Conservation (phyloP, 2,888 invertebrate genomes). For the Troglohyphantes excavatus region DNA sequence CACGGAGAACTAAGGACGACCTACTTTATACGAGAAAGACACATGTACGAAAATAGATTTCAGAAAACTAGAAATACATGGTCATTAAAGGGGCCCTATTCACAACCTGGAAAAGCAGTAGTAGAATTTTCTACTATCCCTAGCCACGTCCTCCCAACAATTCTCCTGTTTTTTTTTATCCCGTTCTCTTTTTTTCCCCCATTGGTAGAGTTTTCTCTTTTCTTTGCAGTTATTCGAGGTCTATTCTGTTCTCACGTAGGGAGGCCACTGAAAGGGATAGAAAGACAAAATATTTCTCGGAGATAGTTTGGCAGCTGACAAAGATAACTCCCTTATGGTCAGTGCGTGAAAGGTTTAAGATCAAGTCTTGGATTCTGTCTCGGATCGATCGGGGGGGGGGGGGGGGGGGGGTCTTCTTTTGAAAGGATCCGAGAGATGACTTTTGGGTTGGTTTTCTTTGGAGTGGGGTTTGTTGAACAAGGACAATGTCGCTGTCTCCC, state of each 20-base stretch:
- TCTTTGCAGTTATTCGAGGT: not conserved
- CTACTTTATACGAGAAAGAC: conserved; percentile 16
- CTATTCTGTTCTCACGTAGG: not conserved
- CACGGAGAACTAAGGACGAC: not conserved
- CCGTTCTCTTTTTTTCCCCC: not conserved
- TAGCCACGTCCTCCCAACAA: not conserved
- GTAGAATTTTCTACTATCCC: not conserved
- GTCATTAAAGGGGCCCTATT: conserved; percentile 30
- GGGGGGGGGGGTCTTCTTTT: conserved; percentile 7
- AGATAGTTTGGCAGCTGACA: conserved; percentile 31
- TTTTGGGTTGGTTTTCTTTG: not conserved
- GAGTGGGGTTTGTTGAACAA: not conserved
- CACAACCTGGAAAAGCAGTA: not conserved
- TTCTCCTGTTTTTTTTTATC: not conserved
- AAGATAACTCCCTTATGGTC: conserved; percentile 47
- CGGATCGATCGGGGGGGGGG: not conserved
- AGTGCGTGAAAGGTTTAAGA: conserved; percentile 22
- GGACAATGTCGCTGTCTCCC: not conserved
- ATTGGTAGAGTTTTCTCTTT: not conserved
- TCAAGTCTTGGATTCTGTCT: conserved; percentile 14
- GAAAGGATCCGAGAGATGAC: not conserved
- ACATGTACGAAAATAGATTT: conserved; percentile 50
- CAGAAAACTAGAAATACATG: conserved; percentile 39
- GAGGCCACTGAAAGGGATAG: not conserved
- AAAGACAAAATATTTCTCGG: conserved; percentile 46